Evolutionary conservation across 2,113 vertebrate genomes (phyloP).

Genomic region (Oxygymnocypris stewartii): DNA sequence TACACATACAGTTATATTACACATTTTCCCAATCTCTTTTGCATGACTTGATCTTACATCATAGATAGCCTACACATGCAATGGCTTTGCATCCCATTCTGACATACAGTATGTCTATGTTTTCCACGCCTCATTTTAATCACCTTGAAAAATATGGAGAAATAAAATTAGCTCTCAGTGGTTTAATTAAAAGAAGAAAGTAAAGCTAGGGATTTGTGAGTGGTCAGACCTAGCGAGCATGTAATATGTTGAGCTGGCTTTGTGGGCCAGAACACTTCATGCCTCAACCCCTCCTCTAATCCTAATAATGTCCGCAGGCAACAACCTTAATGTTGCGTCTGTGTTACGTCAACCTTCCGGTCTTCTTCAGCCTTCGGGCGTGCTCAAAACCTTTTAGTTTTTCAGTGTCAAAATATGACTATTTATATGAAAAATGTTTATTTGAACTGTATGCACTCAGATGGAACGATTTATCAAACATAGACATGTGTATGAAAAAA

Average conservation of each 20-base stretch:
- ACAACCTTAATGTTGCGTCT: slow-evolving; percentile 29
- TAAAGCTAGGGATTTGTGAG: slow-evolving; percentile 65
- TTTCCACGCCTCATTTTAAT: slow-evolving; percentile 48
- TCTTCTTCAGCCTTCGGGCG: not conserved
- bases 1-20: slow-evolving; percentile 7
- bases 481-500: slow-evolving; percentile 15
- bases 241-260: slow-evolving; percentile 61
- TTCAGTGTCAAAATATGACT: not conserved
- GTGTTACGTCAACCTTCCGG: slow-evolving; percentile 28
- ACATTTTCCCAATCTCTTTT: not conserved
- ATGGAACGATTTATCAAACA: slow-evolving; percentile 4
- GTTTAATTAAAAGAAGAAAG: slow-evolving; percentile 70
- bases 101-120: slow-evolving; percentile 44
- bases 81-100: not conserved
- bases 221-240: slow-evolving; percentile 58
- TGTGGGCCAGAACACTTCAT: slow-evolving; percentile 58
- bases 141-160: slow-evolving; percentile 43
- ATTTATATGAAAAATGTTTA: not conserved
- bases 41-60: slow-evolving; percentile 29
- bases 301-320: slow-evolving; percentile 37
- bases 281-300: slow-evolving; percentile 49
- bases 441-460: not conserved
- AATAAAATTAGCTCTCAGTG: slow-evolving; percentile 58
- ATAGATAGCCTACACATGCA: not conserved
- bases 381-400: not conserved